These are phyloP conservation scores for Centropus unirufus DNA, from an alignment of 2,113 vertebrate species.

Conservation along the genomic window DNA sequence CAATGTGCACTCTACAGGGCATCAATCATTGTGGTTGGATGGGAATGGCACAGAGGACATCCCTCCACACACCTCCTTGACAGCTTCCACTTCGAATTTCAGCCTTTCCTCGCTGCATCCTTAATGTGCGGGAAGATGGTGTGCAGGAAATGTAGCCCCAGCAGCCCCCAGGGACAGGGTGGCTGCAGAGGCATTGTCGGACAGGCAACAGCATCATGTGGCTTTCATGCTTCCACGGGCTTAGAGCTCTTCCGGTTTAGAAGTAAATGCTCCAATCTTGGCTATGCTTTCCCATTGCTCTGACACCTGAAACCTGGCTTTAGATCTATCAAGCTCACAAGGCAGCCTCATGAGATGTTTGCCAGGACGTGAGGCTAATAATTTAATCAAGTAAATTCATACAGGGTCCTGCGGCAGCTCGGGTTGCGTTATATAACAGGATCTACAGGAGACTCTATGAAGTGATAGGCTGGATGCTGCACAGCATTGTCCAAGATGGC, in stretches of 20 bases:
- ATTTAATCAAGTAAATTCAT: constrained; percentile 64
- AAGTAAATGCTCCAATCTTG: neutral
- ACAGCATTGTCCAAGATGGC: neutral
- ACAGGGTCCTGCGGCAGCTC: neutral
- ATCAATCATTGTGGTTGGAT: neutral
- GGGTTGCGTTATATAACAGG: neutral
- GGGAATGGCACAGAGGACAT: neutral
- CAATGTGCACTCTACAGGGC: neutral
- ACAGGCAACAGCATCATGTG: neutral
- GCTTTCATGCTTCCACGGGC: accelerated
- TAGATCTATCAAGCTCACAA: neutral
- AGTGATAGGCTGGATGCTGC: neutral
- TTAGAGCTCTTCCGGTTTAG: constrained; percentile 49
- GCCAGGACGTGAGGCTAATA: constrained; percentile 57
- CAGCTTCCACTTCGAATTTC: neutral
- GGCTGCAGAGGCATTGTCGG: accelerated
- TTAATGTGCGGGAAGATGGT: neutral
- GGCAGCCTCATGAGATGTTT: constrained; percentile 39
- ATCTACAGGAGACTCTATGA: neutral
- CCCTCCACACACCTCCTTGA: neutral
- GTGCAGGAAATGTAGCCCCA: neutral
- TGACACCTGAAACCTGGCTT: neutral
- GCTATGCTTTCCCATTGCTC: neutral
- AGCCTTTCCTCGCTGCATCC: neutral
- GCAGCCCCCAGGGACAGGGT: neutral